These are phyloP conservation scores for Daboia siamensis DNA, from an alignment of 2,113 vertebrate species.

Conservation along the genomic window DNA sequence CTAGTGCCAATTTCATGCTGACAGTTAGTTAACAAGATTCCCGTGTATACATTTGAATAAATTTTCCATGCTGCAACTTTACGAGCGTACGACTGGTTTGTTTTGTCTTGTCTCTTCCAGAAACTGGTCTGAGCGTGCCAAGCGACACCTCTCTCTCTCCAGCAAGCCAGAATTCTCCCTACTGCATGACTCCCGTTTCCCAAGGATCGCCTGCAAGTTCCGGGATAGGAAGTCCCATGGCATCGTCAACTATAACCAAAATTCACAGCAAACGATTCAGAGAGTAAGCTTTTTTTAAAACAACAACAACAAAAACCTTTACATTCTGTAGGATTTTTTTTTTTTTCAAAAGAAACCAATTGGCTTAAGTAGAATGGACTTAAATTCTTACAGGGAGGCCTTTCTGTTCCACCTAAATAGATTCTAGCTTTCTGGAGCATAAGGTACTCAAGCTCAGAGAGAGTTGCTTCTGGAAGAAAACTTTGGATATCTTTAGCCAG, in stretches of 20 bases:
- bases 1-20: too few species aligned
- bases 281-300: slow-evolving; percentile 80
- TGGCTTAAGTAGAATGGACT: background rate
- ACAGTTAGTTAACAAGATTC: too few species aligned
- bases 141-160: slow-evolving; percentile 95
- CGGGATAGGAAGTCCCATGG: slow-evolving; percentile 96
- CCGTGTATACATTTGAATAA: background rate
- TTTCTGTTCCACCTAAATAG: background rate
- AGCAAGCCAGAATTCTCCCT: slow-evolving; percentile 96
- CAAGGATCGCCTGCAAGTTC: slow-evolving; percentile 96
- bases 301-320: background rate
- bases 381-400: background rate
- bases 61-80: background rate
- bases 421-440: background rate
- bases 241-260: slow-evolving; percentile 93
- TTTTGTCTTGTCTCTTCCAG: slow-evolving; percentile 56
- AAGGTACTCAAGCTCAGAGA: background rate
- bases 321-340: background rate
- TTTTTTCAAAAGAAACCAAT: background rate
- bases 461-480: background rate
- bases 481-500: background rate
- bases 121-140: slow-evolving; percentile 86
- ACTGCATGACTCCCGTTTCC: slow-evolving; percentile 97
- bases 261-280: slow-evolving; percentile 98
- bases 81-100: background rate